These are phyloP conservation scores for Falco novaeseelandiae DNA, from an alignment of 2,797 vertebrate species.

Conservation along the genomic window DNA sequence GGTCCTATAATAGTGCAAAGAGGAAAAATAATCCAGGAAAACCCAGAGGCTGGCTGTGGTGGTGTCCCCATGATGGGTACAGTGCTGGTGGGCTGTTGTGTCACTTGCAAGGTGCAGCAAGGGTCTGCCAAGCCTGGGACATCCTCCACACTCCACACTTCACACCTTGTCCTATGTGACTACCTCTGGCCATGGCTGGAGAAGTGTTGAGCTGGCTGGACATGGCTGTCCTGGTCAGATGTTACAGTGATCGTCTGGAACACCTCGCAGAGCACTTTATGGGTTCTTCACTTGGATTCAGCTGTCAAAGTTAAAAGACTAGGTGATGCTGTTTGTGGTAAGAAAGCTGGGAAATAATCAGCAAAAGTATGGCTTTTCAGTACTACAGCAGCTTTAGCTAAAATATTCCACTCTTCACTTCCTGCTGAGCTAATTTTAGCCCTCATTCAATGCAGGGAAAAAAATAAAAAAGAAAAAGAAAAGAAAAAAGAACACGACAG, in stretches of 20 bases:
- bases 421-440: constrained; percentile 28
- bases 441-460: not conserved
- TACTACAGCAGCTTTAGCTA: not conserved
- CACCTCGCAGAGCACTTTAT: not conserved
- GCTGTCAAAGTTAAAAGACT: not conserved
- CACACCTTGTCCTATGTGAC: accelerated
- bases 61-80: accelerated
- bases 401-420: constrained; percentile 19
- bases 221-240: not conserved
- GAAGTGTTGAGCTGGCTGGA: not conserved
- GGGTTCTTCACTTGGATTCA: not conserved
- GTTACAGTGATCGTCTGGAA: not conserved
- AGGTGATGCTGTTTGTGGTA: not conserved
- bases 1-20: too few species aligned
- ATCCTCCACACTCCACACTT: accelerated
- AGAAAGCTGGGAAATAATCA: not conserved
- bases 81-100: not conserved
- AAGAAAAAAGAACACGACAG: not conserved
- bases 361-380: not conserved
- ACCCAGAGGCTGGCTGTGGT: not conserved
- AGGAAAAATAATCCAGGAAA: not conserved
- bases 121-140: not conserved
- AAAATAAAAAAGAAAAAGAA: too few species aligned
- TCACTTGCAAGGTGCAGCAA: not conserved
- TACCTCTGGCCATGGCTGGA: not conserved